A percentile compares a stretch with the other conserved stretches of the same genome.
phyloP scores from a whole-genome alignment of 2,797 vertebrate species.

The Sebastes matsubarae region DNA sequence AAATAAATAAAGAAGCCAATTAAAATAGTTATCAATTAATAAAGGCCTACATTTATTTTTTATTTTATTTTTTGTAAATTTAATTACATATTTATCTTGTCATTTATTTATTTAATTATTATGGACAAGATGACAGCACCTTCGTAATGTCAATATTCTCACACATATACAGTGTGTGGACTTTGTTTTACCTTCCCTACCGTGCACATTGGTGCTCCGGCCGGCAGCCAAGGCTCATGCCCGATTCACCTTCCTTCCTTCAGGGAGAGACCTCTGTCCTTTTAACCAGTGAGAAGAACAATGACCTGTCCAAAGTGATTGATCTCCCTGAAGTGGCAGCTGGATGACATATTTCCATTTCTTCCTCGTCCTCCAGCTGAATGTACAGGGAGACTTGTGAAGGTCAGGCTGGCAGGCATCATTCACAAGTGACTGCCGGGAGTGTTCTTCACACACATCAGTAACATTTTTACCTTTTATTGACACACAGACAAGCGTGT shows the following conservation, averaged over 20 bases:
- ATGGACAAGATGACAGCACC: no score
- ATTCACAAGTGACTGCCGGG: constrained; percentile 31
- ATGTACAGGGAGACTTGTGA: constrained; percentile 48
- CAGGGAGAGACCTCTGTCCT: constrained; percentile 61
- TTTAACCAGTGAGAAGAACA: constrained; percentile 65
- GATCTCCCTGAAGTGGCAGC: constrained; percentile 66
- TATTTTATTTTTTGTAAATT: no score
- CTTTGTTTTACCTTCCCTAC: no score
- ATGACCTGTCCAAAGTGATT: constrained; percentile 71
- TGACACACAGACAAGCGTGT: not conserved
- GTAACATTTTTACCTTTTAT: constrained; percentile 1
- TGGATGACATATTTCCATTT: constrained; percentile 63
- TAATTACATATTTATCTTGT: no score
- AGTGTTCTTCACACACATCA: constrained; percentile 20
- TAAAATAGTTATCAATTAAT: no score
- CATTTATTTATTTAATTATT: no score
- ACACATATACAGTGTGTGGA: no score
- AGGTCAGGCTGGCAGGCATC: constrained; percentile 66
- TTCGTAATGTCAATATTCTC: no score
- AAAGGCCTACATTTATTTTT: no score
- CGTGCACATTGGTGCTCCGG: not conserved
- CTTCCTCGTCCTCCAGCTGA: constrained; percentile 30
- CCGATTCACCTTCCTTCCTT: constrained; percentile 44
- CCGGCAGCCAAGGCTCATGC: not conserved
- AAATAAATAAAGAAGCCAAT: no score